phyloP scores from a whole-genome alignment of 2,888 invertebrate species.

The Andrena bicolor region DNA sequence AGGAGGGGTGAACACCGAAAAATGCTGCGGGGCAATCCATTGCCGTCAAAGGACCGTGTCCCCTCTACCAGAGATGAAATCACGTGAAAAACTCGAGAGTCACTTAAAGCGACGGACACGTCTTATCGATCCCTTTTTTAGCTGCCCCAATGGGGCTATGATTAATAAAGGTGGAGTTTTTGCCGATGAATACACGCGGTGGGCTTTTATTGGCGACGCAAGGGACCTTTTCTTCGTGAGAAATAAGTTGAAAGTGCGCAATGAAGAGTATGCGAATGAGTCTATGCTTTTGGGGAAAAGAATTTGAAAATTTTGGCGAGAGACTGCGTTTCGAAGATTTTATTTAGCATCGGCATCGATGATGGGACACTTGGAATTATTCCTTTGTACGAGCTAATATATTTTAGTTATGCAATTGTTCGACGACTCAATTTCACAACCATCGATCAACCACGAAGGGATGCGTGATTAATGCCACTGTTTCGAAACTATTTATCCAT shows the following conservation, averaged over 20 bases:
- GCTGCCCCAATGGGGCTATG: slow-evolving; percentile 24
- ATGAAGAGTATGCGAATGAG: too few relatives aligned
- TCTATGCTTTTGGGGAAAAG: too few relatives aligned
- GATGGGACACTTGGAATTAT: too few relatives aligned
- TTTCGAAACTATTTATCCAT: slow-evolving; percentile 26
- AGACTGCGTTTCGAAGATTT: too few relatives aligned
- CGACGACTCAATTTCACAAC: slow-evolving; percentile 36
- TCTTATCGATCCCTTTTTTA: slow-evolving; percentile 57
- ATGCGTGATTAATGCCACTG: slow-evolving; percentile 24
- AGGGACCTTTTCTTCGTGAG: too few relatives aligned
- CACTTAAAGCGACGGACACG: slow-evolving; percentile 59
- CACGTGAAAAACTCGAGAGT: slow-evolving; percentile 68
- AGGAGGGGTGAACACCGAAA: slow-evolving; percentile 22
- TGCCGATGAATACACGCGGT: not conserved
- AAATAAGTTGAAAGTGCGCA: too few relatives aligned
- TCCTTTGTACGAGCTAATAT: too few relatives aligned
- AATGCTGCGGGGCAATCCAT: slow-evolving; percentile 55
- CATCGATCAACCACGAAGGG: slow-evolving; percentile 25
- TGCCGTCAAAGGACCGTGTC: slow-evolving; percentile 43
- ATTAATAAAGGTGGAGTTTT: slow-evolving; percentile 53
- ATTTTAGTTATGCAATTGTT: not conserved
- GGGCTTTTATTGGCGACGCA: too few relatives aligned
- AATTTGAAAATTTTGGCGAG: too few relatives aligned
- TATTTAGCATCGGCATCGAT: too few relatives aligned
- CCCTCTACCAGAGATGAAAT: slow-evolving; percentile 50